Evolutionary conservation across 2,797 vertebrate species (phyloP).

Genomic region (Nannoperca australis): DNA sequence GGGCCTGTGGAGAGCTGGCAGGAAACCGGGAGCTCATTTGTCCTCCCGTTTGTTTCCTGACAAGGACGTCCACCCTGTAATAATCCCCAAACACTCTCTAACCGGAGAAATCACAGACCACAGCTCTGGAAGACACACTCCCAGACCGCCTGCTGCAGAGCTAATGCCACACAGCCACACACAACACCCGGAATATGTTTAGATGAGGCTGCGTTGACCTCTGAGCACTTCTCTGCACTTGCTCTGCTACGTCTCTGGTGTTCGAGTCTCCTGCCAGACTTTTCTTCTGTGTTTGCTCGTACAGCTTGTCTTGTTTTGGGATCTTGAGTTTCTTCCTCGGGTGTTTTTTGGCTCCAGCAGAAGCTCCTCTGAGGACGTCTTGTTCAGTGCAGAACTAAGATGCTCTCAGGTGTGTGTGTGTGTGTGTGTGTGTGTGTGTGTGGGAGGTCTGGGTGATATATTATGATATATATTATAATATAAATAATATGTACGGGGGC

Average conservation of each 20-base stretch:
- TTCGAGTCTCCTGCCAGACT: background rate
- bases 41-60: conserved; percentile 10
- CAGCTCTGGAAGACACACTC: conserved; percentile 20
- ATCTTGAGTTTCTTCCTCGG: background rate
- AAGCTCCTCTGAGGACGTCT: no score
- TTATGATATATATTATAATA: no score
- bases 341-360: no score
- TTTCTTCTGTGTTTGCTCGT: background rate
- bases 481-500: no score
- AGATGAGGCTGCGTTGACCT: conserved; percentile 23
- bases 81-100: conserved; percentile 33
- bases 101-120: conserved; percentile 21
- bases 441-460: no score
- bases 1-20: background rate
- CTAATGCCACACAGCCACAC: conserved; percentile 10
- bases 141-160: conserved; percentile 23
- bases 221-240: conserved; percentile 11
- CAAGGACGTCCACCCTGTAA: conserved; percentile 50
- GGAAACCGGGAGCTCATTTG: conserved; percentile 19
- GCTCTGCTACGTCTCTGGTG: background rate
- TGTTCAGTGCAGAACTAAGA: no score
- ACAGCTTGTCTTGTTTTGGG: background rate
- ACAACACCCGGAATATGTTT: background rate
- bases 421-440: no score
- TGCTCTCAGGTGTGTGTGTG: no score